These are phyloP conservation scores for Simalia tracyae DNA, from an alignment of 2,797 vertebrate species.

Conservation along the genomic window DNA sequence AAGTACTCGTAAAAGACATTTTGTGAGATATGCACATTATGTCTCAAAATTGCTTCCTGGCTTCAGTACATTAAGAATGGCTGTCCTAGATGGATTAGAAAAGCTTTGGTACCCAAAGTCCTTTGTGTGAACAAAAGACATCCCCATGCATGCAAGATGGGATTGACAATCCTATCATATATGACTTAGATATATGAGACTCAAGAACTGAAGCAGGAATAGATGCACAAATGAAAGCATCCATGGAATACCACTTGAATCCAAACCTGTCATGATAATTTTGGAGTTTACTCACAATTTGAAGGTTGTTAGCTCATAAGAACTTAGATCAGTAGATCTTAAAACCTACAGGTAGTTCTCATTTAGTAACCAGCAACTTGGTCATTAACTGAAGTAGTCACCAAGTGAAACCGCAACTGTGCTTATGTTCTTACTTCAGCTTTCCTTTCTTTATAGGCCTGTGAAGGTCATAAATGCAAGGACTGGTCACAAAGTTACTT, in stretches of 20 bases:
- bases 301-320: not conserved
- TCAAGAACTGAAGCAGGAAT: not conserved
- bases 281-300: not conserved
- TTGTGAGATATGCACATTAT: not conserved
- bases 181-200: not conserved
- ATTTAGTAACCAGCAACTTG: not conserved
- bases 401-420: not conserved
- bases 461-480: not conserved
- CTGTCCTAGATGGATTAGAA: not conserved
- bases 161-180: not conserved
- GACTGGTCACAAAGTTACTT: not conserved
- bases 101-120: not conserved
- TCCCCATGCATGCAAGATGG: not conserved
- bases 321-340: not conserved
- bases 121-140: not conserved
- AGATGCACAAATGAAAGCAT: not conserved
- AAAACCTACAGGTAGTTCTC: not conserved
- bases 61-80: not conserved
- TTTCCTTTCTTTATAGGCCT: not conserved
- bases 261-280: not conserved
- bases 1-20: not conserved
- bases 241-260: not conserved
- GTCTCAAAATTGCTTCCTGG: not conserved
- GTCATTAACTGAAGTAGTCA: not conserved
- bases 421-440: not conserved